A percentile compares a stretch with the other conserved stretches of the same genome.
Evolutionary conservation across 2,888 invertebrate species (phyloP).

Genomic region (Prenolepis imparis): DNA sequence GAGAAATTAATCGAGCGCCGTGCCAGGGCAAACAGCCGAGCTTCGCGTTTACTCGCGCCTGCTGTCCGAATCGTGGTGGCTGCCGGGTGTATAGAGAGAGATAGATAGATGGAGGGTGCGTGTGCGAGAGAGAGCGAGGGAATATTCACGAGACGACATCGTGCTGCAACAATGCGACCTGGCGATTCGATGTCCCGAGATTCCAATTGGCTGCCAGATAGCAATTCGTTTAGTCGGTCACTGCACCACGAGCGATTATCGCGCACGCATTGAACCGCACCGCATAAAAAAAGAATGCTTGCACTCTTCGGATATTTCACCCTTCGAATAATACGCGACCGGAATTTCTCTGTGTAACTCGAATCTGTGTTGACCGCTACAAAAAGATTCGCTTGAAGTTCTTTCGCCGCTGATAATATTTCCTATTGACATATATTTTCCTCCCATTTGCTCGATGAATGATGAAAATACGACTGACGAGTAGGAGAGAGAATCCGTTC

Average conservation of each 20-base stretch:
- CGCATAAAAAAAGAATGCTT: constrained; percentile 22
- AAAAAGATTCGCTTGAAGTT: neutral
- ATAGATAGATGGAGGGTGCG: neutral
- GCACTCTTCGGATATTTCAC: constrained; percentile 30
- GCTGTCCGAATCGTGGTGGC: constrained; percentile 41
- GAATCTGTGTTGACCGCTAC: neutral
- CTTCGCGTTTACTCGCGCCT: constrained; percentile 67
- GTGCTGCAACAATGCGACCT: constrained; percentile 63
- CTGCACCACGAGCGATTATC: constrained; percentile 47
- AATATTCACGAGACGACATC: constrained; percentile 41
- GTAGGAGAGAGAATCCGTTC: constrained; percentile 13
- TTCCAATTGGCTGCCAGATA: constrained; percentile 68
- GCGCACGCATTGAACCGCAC: constrained; percentile 20
- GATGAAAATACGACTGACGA: neutral
- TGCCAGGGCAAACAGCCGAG: constrained; percentile 65
- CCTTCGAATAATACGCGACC: constrained; percentile 18
- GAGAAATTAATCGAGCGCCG: constrained; percentile 74
- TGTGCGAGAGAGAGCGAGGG: neutral
- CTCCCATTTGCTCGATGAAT: neutral
- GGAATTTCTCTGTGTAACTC: constrained; percentile 32
- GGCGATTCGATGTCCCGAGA: constrained; percentile 57
- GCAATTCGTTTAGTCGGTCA: constrained; percentile 61
- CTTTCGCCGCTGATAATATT: neutral
- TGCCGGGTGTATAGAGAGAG: neutral
- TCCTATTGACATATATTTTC: neutral